These are phyloP conservation scores for Chaetodon trifasciatus DNA, from an alignment of 2,797 vertebrate species.

Conservation along the genomic window DNA sequence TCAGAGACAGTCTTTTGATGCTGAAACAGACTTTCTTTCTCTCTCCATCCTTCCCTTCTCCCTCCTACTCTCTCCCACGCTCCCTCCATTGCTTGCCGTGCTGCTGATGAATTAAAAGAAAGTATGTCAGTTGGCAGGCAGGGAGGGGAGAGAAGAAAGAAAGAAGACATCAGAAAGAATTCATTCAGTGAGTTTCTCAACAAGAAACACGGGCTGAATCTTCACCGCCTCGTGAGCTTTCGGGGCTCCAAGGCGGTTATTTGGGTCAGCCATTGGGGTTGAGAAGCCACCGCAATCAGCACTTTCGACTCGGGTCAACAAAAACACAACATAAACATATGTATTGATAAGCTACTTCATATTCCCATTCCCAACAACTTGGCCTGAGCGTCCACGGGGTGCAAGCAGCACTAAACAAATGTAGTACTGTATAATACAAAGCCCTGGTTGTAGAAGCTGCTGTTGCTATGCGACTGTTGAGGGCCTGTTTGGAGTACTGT, in stretches of 20 bases:
- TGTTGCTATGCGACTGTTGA: slow-evolving; percentile 69
- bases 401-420: slow-evolving; percentile 32
- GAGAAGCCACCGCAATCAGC: slow-evolving; percentile 29
- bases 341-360: slow-evolving; percentile 2
- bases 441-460: slow-evolving; percentile 39
- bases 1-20: slow-evolving; percentile 79
- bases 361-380: slow-evolving; percentile 12
- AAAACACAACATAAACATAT: neutral
- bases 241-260: slow-evolving; percentile 30
- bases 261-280: slow-evolving; percentile 49
- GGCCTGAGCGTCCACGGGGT: neutral
- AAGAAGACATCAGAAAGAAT: slow-evolving; percentile 82
- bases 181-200: slow-evolving; percentile 72
- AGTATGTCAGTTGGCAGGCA: slow-evolving; percentile 82
- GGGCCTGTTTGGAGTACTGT: slow-evolving; percentile 24
- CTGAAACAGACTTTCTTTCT: slow-evolving; percentile 71
- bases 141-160: slow-evolving; percentile 59
- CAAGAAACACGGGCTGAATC: slow-evolving; percentile 40
- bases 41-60: slow-evolving; percentile 67
- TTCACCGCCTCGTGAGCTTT: slow-evolving; percentile 25
- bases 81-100: slow-evolving; percentile 66
- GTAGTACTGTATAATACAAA: slow-evolving; percentile 8
- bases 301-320: neutral
- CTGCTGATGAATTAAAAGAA: slow-evolving; percentile 80
- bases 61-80: slow-evolving; percentile 73